Conservation (phyloP, 2,113 vertebrate species). For the Cephalopterus ornatus region DNA sequence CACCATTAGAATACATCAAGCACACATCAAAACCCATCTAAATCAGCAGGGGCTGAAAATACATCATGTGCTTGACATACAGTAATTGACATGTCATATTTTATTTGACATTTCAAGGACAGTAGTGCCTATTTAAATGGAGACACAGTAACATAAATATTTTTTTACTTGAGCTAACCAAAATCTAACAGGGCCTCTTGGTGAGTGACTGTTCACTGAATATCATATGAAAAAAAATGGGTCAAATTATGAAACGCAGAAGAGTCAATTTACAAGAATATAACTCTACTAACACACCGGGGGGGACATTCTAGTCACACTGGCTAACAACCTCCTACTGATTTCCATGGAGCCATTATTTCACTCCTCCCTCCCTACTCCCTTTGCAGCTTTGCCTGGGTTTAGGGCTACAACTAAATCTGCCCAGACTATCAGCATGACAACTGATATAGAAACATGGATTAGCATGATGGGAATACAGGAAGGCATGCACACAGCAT, state of each 20-base stretch:
- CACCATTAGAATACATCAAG: constrained; percentile 36
- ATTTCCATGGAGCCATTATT: background rate
- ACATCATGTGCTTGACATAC: background rate
- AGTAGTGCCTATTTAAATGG: background rate
- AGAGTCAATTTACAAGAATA: background rate
- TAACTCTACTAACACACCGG: background rate
- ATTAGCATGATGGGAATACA: background rate
- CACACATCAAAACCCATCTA: background rate
- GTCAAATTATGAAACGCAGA: background rate
- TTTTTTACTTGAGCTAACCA: background rate
- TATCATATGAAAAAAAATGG: background rate
- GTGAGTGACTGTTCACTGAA: background rate
- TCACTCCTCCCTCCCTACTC: background rate
- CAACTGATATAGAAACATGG: background rate
- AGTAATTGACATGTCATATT: constrained; percentile 18
- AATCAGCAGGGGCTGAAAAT: constrained; percentile 20
- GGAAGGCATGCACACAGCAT: background rate
- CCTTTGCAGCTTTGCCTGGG: background rate
- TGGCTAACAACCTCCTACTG: background rate
- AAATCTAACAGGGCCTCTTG: background rate
- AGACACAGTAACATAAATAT: background rate
- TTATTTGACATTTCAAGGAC: constrained; percentile 56
- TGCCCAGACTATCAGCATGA: background rate
- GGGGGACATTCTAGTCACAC: background rate
- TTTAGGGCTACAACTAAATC: background rate